These are phyloP conservation scores for Amniataba percoides DNA, from an alignment of 2,797 vertebrate genomes.

Conservation along the genomic window DNA sequence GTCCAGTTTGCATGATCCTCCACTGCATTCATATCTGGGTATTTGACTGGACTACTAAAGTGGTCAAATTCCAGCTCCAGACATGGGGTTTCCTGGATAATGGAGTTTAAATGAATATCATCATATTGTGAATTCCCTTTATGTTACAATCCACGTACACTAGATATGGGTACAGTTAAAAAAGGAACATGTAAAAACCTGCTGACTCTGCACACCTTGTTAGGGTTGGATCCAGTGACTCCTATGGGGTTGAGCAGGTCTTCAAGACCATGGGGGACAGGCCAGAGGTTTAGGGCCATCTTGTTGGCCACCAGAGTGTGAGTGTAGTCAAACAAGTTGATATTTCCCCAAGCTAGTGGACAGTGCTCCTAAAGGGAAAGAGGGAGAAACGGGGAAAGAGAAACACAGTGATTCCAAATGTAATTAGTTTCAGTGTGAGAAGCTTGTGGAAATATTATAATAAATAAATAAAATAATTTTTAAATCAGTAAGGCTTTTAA, in stretches of 20 bases:
- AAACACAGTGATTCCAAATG: neutral
- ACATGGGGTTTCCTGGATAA: slow-evolving; percentile 93
- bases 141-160: neutral
- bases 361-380: slow-evolving; percentile 91
- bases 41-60: slow-evolving; percentile 96
- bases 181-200: neutral
- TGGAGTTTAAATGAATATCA: neutral
- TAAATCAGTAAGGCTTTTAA: slow-evolving; percentile 1
- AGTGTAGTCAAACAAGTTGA: slow-evolving; percentile 98
- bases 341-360: slow-evolving; percentile 96
- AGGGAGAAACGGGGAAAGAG: neutral
- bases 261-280: slow-evolving; percentile 97
- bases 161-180: neutral
- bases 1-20: slow-evolving; percentile 97
- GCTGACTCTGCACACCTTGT: slow-evolving; percentile 86
- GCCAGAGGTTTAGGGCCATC: slow-evolving; percentile 98
- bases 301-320: slow-evolving; percentile 96
- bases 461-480: no score
- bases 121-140: neutral
- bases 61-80: slow-evolving; percentile 98
- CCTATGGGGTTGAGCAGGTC: slow-evolving; percentile 97
- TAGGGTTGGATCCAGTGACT: slow-evolving; percentile 97
- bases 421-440: neutral
- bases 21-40: slow-evolving; percentile 94
- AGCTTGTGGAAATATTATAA: neutral